Conservation (phyloP, 2,113 vertebrate species). For the Malurus cyaneus region DNA sequence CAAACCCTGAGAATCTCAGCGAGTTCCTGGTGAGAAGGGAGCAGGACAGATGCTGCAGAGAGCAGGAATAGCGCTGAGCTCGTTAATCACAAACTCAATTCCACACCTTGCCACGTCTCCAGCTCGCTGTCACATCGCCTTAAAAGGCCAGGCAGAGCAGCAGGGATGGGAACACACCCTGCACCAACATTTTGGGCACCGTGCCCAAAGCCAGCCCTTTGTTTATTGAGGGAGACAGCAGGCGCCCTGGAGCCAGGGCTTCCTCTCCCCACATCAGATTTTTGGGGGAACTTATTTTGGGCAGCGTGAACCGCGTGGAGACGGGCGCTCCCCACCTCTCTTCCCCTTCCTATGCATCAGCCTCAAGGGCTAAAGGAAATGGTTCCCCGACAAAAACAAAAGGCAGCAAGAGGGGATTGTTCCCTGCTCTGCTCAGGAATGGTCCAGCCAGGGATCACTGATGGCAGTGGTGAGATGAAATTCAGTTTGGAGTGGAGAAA, state of each 20-base stretch:
- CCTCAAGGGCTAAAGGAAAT: slow-evolving; percentile 32
- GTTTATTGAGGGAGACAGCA: slow-evolving; percentile 61
- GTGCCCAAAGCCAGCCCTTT: slow-evolving; percentile 52
- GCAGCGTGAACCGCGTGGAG: not conserved
- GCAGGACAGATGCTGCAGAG: not conserved
- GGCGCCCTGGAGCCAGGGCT: slow-evolving; percentile 47
- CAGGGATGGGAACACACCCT: slow-evolving; percentile 37
- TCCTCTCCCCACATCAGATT: slow-evolving; percentile 53
- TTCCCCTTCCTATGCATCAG: slow-evolving; percentile 55
- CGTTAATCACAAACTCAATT: slow-evolving; percentile 30
- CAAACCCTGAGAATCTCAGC: not conserved
- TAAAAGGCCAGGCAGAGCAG: slow-evolving; percentile 65
- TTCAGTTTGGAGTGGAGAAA: not conserved
- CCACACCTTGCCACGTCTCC: slow-evolving; percentile 43
- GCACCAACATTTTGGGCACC: slow-evolving; percentile 51
- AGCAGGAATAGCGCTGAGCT: not conserved
- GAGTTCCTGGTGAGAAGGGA: not conserved
- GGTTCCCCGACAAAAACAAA: slow-evolving; percentile 27
- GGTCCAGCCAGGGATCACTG: not conserved
- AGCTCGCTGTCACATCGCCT: slow-evolving; percentile 47
- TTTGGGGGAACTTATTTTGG: slow-evolving; percentile 48
- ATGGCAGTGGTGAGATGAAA: not conserved
- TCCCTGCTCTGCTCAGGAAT: not conserved
- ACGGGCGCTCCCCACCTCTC: not conserved
- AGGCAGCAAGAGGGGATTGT: not conserved